Evolutionary conservation across 1,140 invertebrate species (phyloP).

Genomic region (Plodia interpunctella): DNA sequence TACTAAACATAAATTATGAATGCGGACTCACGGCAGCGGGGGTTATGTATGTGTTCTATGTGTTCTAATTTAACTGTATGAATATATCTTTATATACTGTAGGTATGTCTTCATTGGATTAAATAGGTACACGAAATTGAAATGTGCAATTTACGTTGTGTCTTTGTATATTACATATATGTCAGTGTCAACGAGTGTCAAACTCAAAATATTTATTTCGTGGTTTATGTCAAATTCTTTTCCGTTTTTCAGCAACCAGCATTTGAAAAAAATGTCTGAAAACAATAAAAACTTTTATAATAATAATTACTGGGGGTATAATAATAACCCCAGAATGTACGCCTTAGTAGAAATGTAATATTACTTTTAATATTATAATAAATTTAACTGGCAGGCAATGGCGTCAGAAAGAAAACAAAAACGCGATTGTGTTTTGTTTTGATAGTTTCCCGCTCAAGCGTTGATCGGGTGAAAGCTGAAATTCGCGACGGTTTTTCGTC

Average conservation of each 20-base stretch:
- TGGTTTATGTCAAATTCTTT: neutral
- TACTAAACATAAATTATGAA: neutral
- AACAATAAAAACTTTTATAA: neutral
- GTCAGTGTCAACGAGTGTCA: neutral
- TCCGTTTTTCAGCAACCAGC: neutral
- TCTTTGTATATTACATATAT: no score
- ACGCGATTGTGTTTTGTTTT: slow-evolving; percentile 16
- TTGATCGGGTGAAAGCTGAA: slow-evolving; percentile 11
- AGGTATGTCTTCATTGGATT: no score
- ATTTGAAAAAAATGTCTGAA: slow-evolving; percentile 3
- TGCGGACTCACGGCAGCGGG: neutral
- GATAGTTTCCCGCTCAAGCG: slow-evolving; percentile 12
- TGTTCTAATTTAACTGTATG: neutral
- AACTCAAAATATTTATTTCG: neutral
- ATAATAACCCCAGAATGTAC: slow-evolving; percentile 26
- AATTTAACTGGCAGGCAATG: slow-evolving; percentile 4
- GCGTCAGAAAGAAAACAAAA: slow-evolving; percentile 4
- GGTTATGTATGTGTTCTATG: neutral
- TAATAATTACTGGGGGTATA: neutral
- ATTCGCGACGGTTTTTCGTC: slow-evolving; percentile 5
- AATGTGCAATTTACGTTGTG: no score
- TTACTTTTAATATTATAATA: neutral
- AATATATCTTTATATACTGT: no score
- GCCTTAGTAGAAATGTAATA: slow-evolving; percentile 40
- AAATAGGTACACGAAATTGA: no score